Conservation (phyloP, 2,797 vertebrate genomes). For the Gallinago stenura region DNA sequence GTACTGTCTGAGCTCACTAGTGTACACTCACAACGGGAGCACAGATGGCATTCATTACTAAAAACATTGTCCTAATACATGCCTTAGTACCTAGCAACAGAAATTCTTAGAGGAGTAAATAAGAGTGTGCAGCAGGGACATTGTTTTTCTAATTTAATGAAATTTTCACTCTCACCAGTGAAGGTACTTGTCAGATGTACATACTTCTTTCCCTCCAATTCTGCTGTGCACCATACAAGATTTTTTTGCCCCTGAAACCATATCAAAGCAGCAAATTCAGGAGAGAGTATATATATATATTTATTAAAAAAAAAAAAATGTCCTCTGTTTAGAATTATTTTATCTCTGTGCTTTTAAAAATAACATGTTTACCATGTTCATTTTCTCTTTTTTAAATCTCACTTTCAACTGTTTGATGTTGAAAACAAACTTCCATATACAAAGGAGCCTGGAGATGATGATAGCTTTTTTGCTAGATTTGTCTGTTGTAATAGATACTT, state of each 20-base stretch:
- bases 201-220: neutral
- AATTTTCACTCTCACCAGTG: neutral
- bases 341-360: neutral
- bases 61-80: conserved; percentile 9
- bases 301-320: neutral
- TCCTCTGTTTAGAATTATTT: neutral
- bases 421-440: neutral
- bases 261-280: neutral
- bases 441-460: neutral
- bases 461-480: neutral
- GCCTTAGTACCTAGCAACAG: neutral
- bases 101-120: neutral
- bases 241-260: neutral
- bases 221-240: neutral
- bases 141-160: neutral
- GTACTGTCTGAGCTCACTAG: neutral
- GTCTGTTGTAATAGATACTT: neutral
- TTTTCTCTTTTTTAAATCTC: neutral
- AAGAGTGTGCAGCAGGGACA: neutral
- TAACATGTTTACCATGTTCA: neutral
- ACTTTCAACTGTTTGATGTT: neutral
- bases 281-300: neutral
- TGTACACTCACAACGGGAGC: neutral
- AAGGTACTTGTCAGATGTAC: neutral
- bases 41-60: neutral